phyloP scores from a whole-genome alignment of 2,888 invertebrate genomes.

The Phengaris alcon region DNA sequence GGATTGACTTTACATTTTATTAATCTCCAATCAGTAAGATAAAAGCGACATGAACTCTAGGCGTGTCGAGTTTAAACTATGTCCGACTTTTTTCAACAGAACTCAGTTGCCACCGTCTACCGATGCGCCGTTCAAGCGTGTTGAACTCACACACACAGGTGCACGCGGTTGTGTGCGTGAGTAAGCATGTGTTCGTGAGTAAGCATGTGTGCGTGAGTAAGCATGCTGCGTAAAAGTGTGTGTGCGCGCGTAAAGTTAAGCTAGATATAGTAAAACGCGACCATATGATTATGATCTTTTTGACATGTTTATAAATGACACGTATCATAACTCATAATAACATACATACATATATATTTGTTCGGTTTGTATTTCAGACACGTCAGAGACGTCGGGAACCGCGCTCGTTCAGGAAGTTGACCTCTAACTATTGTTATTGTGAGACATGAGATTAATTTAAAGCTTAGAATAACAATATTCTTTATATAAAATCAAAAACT shows the following conservation, averaged over 20 bases:
- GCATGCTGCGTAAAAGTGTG: conserved; percentile 49
- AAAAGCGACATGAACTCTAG: neutral
- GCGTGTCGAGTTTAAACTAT: neutral
- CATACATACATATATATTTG: neutral
- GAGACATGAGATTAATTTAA: neutral
- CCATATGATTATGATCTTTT: conserved; percentile 47
- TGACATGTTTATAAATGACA: conserved; percentile 30
- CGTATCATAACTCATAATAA: conserved; percentile 1
- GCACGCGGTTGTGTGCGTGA: conserved; percentile 43
- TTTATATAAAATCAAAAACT: neutral
- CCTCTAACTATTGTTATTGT: neutral
- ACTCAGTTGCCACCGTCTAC: conserved; percentile 50
- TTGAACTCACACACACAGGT: conserved; percentile 60
- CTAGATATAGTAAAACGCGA: conserved; percentile 48
- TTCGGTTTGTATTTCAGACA: neutral
- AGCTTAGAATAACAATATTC: neutral
- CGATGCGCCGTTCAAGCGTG: conserved; percentile 47
- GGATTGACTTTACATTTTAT: too few species aligned
- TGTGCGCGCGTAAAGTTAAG: conserved; percentile 45
- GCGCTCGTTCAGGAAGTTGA: neutral
- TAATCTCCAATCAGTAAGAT: neutral
- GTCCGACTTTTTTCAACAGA: conserved; percentile 39
- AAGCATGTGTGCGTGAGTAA: conserved; percentile 46
- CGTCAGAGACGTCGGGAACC: neutral
- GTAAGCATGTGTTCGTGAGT: conserved; percentile 46